A percentile compares a stretch with the other conserved stretches of the same genome.
Evolutionary conservation across 2,797 vertebrate species (phyloP).

Genomic region (Thripadectes ignobilis): DNA sequence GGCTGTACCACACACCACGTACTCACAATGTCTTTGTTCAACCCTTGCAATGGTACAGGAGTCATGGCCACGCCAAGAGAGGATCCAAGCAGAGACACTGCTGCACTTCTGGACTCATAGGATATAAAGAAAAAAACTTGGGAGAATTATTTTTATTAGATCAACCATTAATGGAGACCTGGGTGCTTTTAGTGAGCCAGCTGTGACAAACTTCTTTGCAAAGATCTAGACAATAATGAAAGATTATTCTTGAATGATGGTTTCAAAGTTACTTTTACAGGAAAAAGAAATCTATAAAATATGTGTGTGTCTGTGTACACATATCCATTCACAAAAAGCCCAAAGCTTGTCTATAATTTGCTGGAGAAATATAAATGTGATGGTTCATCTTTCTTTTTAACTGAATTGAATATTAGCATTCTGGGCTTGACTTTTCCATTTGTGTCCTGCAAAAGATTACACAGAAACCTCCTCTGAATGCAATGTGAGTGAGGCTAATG

Average conservation of each 20-base stretch:
- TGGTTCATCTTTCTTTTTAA: neutral
- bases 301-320: rapidly evolving
- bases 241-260: neutral
- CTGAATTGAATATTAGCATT: constrained; percentile 27
- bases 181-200: neutral
- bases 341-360: neutral
- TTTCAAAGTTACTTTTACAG: neutral
- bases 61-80: rapidly evolving
- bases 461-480: neutral
- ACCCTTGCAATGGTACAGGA: neutral
- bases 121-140: neutral
- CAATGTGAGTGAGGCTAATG: neutral
- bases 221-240: neutral
- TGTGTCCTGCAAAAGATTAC: neutral
- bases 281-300: neutral
- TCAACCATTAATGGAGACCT: neutral
- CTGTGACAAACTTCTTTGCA: rapidly evolving
- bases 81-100: neutral
- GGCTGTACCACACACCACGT: rapidly evolving
- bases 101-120: neutral
- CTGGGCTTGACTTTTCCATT: neutral
- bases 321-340: neutral
- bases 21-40: neutral
- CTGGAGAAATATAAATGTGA: neutral
- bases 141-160: neutral